These are phyloP conservation scores for Daktulosphaira vitifoliae DNA, from an alignment of 1,140 invertebrate species.

Conservation along the genomic window DNA sequence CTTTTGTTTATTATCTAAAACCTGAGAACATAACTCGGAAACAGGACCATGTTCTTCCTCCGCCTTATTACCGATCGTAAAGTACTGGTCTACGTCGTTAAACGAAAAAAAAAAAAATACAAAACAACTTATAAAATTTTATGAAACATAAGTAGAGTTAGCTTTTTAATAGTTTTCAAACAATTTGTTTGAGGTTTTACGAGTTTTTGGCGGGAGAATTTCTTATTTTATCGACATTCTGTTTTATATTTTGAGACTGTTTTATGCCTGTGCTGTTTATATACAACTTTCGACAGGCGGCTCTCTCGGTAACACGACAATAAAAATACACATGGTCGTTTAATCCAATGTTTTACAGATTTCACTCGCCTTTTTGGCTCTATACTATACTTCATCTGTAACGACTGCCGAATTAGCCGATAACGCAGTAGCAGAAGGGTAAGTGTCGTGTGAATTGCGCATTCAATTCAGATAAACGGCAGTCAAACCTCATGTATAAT, in stretches of 20 bases:
- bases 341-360: constrained; percentile 29
- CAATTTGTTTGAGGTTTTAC: constrained; percentile 33
- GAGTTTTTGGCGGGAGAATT: constrained; percentile 14
- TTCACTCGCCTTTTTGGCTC: constrained; percentile 19
- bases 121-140: constrained; percentile 25
- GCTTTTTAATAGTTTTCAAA: constrained; percentile 30
- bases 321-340: constrained; percentile 3
- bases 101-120: constrained; percentile 26
- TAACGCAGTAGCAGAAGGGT: constrained; percentile 30
- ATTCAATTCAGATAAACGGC: no score
- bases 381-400: not conserved
- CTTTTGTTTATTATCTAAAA: not conserved
- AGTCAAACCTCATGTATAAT: not conserved
- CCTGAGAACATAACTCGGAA: constrained; percentile 13
- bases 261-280: no score
- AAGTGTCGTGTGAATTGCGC: constrained; percentile 1
- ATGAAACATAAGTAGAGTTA: constrained; percentile 29
- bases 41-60: constrained; percentile 25
- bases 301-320: not conserved
- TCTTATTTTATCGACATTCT: not conserved
- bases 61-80: constrained; percentile 29
- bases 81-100: constrained; percentile 13
- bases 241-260: no score
- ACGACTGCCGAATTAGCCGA: constrained; percentile 11
- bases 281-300: no score